These are phyloP conservation scores for Acanthis flammea DNA, from an alignment of 2,797 vertebrate genomes.

Conservation along the genomic window DNA sequence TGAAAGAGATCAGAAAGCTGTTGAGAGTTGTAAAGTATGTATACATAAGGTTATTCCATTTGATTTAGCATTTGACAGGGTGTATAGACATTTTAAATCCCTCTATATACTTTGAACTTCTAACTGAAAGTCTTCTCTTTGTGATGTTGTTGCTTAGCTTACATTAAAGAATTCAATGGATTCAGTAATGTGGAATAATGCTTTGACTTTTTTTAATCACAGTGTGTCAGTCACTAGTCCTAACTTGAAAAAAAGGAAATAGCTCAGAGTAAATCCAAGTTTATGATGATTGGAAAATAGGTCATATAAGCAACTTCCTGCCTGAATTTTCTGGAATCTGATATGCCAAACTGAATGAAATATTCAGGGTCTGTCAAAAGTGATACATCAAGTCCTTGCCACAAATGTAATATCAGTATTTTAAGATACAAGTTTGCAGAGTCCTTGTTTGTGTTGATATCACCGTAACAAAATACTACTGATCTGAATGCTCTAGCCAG, in stretches of 20 bases:
- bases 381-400: not conserved
- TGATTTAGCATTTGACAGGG: constrained; percentile 48
- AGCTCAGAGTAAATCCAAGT: not conserved
- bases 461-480: not conserved
- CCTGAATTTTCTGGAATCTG: not conserved
- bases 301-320: not conserved
- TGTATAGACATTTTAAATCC: constrained; percentile 50
- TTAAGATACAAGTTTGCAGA: not conserved
- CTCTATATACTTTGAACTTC: constrained; percentile 16
- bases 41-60: constrained; percentile 41
- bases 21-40: constrained; percentile 12
- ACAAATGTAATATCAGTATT: not conserved
- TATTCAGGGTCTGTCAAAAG: not conserved
- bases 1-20: constrained; percentile 40
- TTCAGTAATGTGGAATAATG: constrained; percentile 12
- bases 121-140: constrained; percentile 6
- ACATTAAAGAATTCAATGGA: not conserved
- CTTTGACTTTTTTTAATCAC: not conserved
- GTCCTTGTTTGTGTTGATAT: not conserved
- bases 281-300: not conserved
- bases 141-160: not conserved
- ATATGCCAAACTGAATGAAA: not conserved
- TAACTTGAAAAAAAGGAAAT: not conserved
- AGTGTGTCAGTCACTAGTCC: not conserved
- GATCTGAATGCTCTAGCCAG: not conserved